Evolutionary conservation across 1,140 invertebrate genomes (phyloP).

Genomic region (Magallana ariakensis): DNA sequence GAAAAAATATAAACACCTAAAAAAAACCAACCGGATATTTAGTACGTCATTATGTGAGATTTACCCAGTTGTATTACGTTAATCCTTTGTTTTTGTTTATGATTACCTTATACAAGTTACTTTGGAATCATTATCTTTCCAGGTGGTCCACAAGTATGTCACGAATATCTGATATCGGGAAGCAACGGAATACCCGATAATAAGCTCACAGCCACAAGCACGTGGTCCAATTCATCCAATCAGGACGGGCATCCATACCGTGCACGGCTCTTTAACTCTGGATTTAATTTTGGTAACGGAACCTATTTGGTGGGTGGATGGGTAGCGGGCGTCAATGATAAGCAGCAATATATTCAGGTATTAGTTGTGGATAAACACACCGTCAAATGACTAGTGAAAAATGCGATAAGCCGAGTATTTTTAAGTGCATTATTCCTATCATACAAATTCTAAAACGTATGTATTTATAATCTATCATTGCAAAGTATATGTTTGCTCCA

Average conservation of each 20-base stretch:
- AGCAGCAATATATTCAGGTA: constrained; percentile 67
- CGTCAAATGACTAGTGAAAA: too few relatives aligned
- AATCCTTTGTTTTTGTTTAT: too few relatives aligned
- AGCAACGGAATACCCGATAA: constrained; percentile 58
- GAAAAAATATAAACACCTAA: too few relatives aligned
- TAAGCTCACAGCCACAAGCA: constrained; percentile 57
- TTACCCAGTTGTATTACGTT: too few relatives aligned
- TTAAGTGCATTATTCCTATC: too few relatives aligned
- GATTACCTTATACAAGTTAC: not conserved
- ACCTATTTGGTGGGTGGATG: constrained; percentile 63
- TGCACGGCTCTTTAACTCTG: constrained; percentile 56
- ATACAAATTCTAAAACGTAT: too few relatives aligned
- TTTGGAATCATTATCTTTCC: not conserved
- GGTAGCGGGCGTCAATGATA: constrained; percentile 60
- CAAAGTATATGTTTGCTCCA: too few relatives aligned
- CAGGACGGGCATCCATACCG: constrained; percentile 60
- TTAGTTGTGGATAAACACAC: too few relatives aligned
- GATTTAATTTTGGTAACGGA: constrained; percentile 59
- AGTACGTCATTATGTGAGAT: too few relatives aligned
- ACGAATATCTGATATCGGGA: constrained; percentile 64
- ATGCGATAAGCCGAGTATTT: too few relatives aligned
- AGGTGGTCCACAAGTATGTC: constrained; percentile 62
- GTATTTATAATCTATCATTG: too few relatives aligned
- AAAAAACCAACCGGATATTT: too few relatives aligned
- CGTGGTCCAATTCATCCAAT: constrained; percentile 56